Percentiles rank a stretch among this genome's conserved stretches.
Conservation (phyloP, 2,797 vertebrate species). For the Avahi laniger region DNA sequence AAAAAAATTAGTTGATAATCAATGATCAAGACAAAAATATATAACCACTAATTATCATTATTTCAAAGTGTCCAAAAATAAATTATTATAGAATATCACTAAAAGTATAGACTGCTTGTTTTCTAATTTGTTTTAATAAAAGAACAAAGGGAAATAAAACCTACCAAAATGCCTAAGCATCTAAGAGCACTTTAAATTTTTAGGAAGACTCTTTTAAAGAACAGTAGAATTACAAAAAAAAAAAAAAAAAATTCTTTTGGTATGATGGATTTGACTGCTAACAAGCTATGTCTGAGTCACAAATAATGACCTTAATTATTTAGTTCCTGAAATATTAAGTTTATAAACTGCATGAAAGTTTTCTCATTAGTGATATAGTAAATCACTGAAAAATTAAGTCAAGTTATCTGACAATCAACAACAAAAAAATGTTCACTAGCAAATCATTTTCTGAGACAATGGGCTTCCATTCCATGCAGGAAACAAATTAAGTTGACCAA, state of each 20-base stretch:
- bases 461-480: neutral
- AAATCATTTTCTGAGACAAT: neutral
- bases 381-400: neutral
- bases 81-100: neutral
- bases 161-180: neutral
- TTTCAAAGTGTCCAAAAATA: neutral
- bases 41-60: neutral
- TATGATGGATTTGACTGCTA: neutral
- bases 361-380: neutral
- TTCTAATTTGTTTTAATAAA: neutral
- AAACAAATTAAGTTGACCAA: neutral
- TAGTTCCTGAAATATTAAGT: neutral
- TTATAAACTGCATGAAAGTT: neutral
- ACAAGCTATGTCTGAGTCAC: neutral
- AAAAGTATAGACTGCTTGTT: neutral
- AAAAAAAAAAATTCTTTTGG: neutral
- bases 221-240: neutral
- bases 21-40: neutral
- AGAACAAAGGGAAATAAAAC: neutral
- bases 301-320: neutral
- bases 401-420: conserved; percentile 5
- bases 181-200: neutral
- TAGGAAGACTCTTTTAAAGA: neutral
- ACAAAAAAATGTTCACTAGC: neutral
- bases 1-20: neutral